Conservation (phyloP, 2,888 invertebrate genomes). For the Papilio gigon region DNA sequence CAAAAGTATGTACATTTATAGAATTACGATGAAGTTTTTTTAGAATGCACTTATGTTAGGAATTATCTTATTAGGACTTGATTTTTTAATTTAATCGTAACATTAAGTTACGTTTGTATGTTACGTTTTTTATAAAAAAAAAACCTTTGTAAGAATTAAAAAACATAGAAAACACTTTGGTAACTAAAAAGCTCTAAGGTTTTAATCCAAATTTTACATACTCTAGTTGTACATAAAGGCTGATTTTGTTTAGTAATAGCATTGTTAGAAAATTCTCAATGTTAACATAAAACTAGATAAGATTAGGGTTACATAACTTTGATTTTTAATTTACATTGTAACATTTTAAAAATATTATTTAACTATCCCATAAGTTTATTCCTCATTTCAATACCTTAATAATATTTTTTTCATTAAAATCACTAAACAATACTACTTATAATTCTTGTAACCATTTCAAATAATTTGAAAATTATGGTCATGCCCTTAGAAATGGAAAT, state of each 20-base stretch:
- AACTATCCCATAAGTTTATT: too few species aligned
- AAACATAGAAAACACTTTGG: too few species aligned
- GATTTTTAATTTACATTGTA: too few species aligned
- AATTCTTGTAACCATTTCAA: background rate
- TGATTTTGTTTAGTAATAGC: background rate
- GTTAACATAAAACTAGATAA: background rate
- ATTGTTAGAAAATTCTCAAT: background rate
- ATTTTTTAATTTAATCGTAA: too few species aligned
- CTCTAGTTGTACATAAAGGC: background rate
- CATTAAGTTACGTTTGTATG: too few species aligned
- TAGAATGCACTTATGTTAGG: background rate
- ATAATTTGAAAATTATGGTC: background rate
- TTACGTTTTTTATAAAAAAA: too few species aligned
- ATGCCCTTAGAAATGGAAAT: background rate
- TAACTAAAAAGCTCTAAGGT: too few species aligned
- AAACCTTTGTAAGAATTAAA: background rate
- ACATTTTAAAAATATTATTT: too few species aligned
- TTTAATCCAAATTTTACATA: background rate
- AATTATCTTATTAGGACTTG: too few species aligned
- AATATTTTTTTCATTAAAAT: too few species aligned
- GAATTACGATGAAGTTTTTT: too few species aligned
- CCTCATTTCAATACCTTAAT: too few species aligned
- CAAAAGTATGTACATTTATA: background rate
- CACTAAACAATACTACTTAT: background rate
- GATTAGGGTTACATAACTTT: constrained; percentile 2